These are phyloP conservation scores for Platypus cylindrus DNA, from an alignment of 2,888 invertebrate genomes.

Conservation along the genomic window DNA sequence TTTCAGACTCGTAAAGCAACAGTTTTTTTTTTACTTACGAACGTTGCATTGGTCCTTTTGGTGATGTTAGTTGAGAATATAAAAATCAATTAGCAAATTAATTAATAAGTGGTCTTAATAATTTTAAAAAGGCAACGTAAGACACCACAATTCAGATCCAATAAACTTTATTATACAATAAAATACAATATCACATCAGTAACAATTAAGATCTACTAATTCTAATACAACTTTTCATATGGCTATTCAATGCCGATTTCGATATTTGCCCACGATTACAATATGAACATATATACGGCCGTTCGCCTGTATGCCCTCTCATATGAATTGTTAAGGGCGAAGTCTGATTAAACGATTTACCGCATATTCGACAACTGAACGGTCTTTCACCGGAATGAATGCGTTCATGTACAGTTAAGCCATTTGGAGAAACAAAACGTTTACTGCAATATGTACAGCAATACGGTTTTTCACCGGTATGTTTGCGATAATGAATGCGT, in stretches of 20 bases:
- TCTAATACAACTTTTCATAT: constrained; percentile 36
- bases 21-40: too few relatives aligned
- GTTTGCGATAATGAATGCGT: constrained; percentile 25
- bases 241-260: constrained; percentile 44
- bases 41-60: too few relatives aligned
- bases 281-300: constrained; percentile 41
- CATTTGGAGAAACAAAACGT: constrained; percentile 25
- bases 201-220: too few relatives aligned
- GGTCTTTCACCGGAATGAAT: constrained; percentile 49
- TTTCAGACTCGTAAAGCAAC: too few relatives aligned
- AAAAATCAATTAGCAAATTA: too few relatives aligned
- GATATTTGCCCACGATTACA: constrained; percentile 47
- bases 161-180: too few relatives aligned
- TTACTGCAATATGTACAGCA: constrained; percentile 26
- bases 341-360: constrained; percentile 46
- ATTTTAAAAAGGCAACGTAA: too few relatives aligned
- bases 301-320: constrained; percentile 45
- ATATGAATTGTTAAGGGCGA: constrained; percentile 47
- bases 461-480: constrained; percentile 28
- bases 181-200: too few relatives aligned
- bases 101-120: too few relatives aligned
- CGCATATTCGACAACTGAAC: constrained; percentile 44
- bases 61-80: too few relatives aligned
- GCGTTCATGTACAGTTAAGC: constrained; percentile 45
- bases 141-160: too few relatives aligned